phyloP scores from a whole-genome alignment of 2,888 invertebrate genomes.

The Cheiracanthium punctorium region DNA sequence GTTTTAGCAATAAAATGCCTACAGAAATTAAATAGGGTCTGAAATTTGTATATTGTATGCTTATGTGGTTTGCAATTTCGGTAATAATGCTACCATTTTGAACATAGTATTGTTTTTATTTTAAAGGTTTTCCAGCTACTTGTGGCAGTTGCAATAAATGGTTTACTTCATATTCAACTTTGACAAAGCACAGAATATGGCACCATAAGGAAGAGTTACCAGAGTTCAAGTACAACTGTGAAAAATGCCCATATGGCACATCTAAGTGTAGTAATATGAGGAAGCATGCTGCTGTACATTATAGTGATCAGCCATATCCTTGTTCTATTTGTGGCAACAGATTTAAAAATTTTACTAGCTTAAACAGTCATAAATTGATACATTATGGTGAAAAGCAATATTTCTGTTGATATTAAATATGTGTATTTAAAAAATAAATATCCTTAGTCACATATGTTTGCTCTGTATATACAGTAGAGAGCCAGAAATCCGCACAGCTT shows the following conservation, averaged over 20 bases:
- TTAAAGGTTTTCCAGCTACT: constrained; percentile 9
- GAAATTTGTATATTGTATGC: too few species aligned
- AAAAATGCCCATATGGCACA: constrained; percentile 46
- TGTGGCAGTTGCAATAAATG: constrained; percentile 41
- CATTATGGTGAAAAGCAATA: constrained; percentile 40
- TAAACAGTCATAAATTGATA: constrained; percentile 38
- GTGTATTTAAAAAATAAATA: too few species aligned
- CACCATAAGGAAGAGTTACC: constrained; percentile 39
- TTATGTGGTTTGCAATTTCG: too few species aligned
- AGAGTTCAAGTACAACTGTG: constrained; percentile 20
- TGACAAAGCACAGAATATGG: constrained; percentile 51
- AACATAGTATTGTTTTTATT: not conserved
- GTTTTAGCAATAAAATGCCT: too few species aligned
- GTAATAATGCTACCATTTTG: too few species aligned
- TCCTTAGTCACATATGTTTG: too few species aligned
- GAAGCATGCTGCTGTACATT: constrained; percentile 42
- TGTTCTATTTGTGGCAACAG: constrained; percentile 53
- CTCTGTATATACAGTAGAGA: too few species aligned
- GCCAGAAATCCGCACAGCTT: too few species aligned
- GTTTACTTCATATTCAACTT: constrained; percentile 47
- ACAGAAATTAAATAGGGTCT: too few species aligned
- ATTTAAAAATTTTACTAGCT: constrained; percentile 38
- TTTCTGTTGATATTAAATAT: too few species aligned
- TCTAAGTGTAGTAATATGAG: constrained; percentile 48
- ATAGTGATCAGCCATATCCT: constrained; percentile 2